Evolutionary conservation across 2,888 invertebrate genomes (phyloP).

Genomic region (Odontocerum albicorne): DNA sequence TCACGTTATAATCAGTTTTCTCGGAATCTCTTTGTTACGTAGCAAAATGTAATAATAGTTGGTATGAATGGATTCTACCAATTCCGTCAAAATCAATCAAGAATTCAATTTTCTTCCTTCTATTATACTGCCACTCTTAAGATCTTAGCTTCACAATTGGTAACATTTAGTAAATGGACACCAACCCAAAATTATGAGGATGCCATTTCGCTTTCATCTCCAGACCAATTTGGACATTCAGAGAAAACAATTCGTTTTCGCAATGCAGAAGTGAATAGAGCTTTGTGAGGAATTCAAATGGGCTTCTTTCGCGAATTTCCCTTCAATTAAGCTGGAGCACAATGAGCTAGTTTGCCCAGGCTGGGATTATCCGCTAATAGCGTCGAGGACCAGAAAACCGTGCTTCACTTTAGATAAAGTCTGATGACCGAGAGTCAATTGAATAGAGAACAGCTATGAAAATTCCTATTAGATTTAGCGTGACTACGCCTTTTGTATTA

Average conservation of each 20-base stretch:
- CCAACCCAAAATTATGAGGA: too few relatives aligned
- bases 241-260: too few relatives aligned
- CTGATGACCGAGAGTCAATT: constrained; percentile 10
- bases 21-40: constrained; percentile 12
- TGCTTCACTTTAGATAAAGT: constrained; percentile 26
- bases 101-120: constrained; percentile 33
- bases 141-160: constrained; percentile 19
- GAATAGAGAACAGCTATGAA: too few relatives aligned
- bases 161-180: too few relatives aligned
- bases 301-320: too few relatives aligned
- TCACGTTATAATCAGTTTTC: too few relatives aligned
- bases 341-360: constrained; percentile 32
- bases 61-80: constrained; percentile 15
- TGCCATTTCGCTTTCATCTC: too few relatives aligned
- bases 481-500: too few relatives aligned
- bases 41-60: constrained; percentile 18
- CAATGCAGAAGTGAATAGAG: too few relatives aligned
- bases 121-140: constrained; percentile 20
- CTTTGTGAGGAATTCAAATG: too few relatives aligned
- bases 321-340: constrained; percentile 29
- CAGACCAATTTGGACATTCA: too few relatives aligned
- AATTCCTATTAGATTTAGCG: too few relatives aligned
- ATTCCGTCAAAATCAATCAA: constrained; percentile 34
- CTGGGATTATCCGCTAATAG: constrained; percentile 27
- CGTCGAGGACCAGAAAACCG: constrained; percentile 10